Evolutionary conservation across 2,797 vertebrate species (phyloP), one percentile per base, ranked within the genome.

Genomic region (Stomatorhinus walkeri): DNA sequence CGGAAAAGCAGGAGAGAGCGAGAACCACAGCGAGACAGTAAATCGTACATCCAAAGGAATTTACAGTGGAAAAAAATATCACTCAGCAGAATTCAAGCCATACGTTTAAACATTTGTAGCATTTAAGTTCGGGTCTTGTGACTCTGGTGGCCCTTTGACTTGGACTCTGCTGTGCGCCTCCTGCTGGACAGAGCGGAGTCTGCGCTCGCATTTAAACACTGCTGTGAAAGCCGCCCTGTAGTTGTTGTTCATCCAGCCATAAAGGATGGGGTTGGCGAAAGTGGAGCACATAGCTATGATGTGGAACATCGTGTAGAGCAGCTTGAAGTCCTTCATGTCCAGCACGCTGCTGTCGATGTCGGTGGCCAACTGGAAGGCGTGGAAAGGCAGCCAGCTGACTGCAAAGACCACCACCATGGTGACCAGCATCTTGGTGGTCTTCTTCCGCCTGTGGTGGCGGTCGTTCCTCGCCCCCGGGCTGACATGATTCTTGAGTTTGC

Each of bases 231-330:
- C 97, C 3, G 95, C 96, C 87, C 98, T 96, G 93, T 98, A 99
- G 94, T 99, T 99, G 90, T 95, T 96, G 91, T 99, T 99, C 98
- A 98, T 99, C 98, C 98, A 99, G 64, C 98, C 98, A 1, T 99
- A 99, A n/a, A 99, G 95, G 54, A 99, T 93, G 1, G 98, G 98
- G 92, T 98, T 99, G 92, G 97, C 97, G 87, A 98, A 98, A 0
- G 97, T 98, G 10, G 98, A 98, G 92, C 97, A 98, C 98, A 99
- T 98, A 91, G 98, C 98, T 0, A 97, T 95, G 86, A 99, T 96
- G 1, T 98, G 98, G 93, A 98, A 97, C 90, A 98, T 87, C 0
- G 98, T 98, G 95, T 98, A 99, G 91, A 99, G 96, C 52, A 99
- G 95, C 90, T 96, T 97, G 93, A 96, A 99, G 91, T 98, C 96